phyloP scores from a whole-genome alignment of 2,113 vertebrate genomes.

The Microtus pennsylvanicus region DNA sequence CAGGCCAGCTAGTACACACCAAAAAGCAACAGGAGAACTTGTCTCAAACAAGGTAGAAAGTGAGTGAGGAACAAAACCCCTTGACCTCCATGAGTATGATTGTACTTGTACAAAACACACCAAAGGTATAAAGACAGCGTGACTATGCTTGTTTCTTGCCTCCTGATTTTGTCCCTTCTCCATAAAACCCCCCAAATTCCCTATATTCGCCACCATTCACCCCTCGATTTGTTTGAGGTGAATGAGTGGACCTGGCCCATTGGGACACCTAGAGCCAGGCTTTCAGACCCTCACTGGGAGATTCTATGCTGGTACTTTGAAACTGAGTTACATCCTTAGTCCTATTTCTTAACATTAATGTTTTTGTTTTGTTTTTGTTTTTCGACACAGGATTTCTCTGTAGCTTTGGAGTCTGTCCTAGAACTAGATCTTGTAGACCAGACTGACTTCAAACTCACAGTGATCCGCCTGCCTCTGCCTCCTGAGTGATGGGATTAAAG shows the following conservation, averaged over 20 bases:
- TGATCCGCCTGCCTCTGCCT: too few relatives aligned
- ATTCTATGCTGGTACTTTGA: neutral
- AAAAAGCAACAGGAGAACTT: neutral
- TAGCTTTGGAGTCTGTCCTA: too few relatives aligned
- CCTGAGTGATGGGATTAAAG: too few relatives aligned
- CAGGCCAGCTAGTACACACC: neutral
- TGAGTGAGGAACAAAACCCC: neutral
- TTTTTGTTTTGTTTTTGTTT: too few relatives aligned
- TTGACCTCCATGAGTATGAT: neutral
- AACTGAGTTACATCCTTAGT: neutral
- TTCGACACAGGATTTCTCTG: too few relatives aligned
- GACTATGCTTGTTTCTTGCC: neutral
- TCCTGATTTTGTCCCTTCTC: neutral
- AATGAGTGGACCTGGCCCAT: neutral
- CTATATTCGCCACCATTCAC: neutral
- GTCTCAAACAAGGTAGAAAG: neutral
- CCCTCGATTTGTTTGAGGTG: neutral
- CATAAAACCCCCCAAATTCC: neutral
- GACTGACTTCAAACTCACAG: too few relatives aligned
- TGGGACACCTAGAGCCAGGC: neutral
- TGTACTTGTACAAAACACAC: neutral
- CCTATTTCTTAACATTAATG: too few relatives aligned
- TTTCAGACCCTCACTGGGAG: neutral
- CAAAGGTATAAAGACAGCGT: neutral
- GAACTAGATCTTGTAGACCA: too few relatives aligned